phyloP scores from a whole-genome alignment of 2,888 invertebrate species.

The Osmoderma eremita region DNA sequence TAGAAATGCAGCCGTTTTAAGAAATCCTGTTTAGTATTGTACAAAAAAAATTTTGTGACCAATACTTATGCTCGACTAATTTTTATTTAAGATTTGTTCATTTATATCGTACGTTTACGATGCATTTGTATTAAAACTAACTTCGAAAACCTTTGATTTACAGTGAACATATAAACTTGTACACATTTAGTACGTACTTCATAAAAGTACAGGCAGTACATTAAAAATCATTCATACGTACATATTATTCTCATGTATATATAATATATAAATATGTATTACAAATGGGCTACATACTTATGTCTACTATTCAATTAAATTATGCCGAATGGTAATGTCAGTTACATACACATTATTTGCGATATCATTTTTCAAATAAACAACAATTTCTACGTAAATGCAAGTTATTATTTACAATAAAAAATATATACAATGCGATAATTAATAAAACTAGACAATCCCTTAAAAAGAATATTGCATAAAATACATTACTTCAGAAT shows the following conservation, averaged over 20 bases:
- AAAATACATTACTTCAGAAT: conserved; percentile 19
- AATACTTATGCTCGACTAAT: too few relatives aligned
- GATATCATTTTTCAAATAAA: conserved; percentile 20
- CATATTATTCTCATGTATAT: conserved; percentile 32
- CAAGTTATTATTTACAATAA: conserved; percentile 37
- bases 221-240: conserved; percentile 27
- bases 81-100: too few relatives aligned
- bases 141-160: conserved; percentile 9
- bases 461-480: conserved; percentile 34
- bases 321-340: conserved; percentile 29
- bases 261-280: conserved; percentile 32
- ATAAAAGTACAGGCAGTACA: conserved; percentile 28
- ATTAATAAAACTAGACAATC: conserved; percentile 34
- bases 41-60: too few relatives aligned
- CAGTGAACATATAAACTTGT: conserved; percentile 27
- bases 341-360: conserved; percentile 31
- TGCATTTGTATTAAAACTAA: too few relatives aligned
- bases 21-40: too few relatives aligned
- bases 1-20: too few relatives aligned
- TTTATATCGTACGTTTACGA: too few relatives aligned
- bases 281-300: conserved; percentile 34
- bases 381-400: conserved; percentile 36
- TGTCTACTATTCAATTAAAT: conserved; percentile 25
- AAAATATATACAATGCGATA: conserved; percentile 33
- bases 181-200: conserved; percentile 13